phyloP scores from a whole-genome alignment of 2,113 vertebrate genomes.

The Theropithecus gelada region DNA sequence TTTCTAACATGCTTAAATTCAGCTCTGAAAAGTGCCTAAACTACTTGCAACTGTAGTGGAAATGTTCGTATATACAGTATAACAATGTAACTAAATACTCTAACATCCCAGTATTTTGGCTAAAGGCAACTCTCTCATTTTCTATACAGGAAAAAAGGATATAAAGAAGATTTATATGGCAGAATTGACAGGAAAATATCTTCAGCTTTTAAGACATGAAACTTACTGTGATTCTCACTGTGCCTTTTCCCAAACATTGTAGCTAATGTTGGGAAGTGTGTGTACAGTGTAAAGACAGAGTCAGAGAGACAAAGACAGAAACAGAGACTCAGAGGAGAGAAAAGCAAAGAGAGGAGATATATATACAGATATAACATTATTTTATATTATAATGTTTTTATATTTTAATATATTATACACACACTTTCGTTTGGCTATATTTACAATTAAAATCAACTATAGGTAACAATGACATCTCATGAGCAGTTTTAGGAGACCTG shows the following conservation, averaged over 20 bases:
- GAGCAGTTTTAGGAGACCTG: neutral
- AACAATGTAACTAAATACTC: neutral
- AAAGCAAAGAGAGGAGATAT: neutral
- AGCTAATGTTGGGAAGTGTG: neutral
- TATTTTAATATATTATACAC: neutral
- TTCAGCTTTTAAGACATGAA: neutral
- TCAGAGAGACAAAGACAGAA: neutral
- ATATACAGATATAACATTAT: neutral
- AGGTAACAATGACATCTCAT: neutral
- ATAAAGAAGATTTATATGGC: neutral
- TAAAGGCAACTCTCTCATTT: neutral
- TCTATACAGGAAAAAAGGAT: neutral
- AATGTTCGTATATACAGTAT: neutral
- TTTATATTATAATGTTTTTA: neutral
- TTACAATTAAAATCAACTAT: neutral
- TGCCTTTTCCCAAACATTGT: neutral
- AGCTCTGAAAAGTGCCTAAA: neutral
- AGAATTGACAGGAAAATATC: slow-evolving; percentile 4
- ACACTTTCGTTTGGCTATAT: neutral
- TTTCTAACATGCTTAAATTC: neutral
- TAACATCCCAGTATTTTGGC: neutral
- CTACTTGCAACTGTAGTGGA: neutral
- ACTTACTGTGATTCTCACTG: neutral
- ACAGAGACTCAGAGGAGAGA: neutral
- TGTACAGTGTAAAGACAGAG: neutral